Conservation (phyloP, 2,888 invertebrate genomes). For the Cephus pygmeus region DNA sequence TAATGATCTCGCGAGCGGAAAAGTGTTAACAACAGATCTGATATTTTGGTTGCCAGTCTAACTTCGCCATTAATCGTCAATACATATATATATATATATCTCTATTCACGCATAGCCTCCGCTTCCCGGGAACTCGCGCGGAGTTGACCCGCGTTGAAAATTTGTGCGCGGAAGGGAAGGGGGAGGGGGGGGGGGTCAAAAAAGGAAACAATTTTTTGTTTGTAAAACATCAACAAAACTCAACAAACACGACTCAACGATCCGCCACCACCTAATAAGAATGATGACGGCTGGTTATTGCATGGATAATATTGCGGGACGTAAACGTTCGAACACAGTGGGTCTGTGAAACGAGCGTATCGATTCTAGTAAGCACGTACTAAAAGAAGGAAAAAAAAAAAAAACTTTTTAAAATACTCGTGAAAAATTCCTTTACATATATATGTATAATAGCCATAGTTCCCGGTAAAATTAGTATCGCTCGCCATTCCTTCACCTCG, state of each 20-base stretch:
- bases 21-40: conserved; percentile 47
- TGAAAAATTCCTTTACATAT: neutral
- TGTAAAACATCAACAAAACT: neutral
- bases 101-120: neutral
- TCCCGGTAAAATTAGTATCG: neutral
- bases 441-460: neutral
- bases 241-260: neutral
- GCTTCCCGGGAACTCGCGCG: neutral
- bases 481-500: neutral
- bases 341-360: neutral
- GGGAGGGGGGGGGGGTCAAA: neutral
- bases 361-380: neutral
- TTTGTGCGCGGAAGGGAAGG: neutral
- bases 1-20: conserved; percentile 46
- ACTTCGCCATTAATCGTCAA: neutral
- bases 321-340: neutral
- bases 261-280: neutral
- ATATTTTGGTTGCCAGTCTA: conserved; percentile 15
- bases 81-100: neutral
- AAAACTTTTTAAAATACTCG: neutral
- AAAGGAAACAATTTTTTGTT: neutral
- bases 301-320: conserved; percentile 6
- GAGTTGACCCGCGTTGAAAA: neutral
- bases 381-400: neutral
- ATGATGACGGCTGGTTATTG: neutral